Percentiles rank a stretch among this genome's conserved stretches.
phyloP scores from a whole-genome alignment of 2,888 invertebrate species.

The Melanophora roralis region DNA sequence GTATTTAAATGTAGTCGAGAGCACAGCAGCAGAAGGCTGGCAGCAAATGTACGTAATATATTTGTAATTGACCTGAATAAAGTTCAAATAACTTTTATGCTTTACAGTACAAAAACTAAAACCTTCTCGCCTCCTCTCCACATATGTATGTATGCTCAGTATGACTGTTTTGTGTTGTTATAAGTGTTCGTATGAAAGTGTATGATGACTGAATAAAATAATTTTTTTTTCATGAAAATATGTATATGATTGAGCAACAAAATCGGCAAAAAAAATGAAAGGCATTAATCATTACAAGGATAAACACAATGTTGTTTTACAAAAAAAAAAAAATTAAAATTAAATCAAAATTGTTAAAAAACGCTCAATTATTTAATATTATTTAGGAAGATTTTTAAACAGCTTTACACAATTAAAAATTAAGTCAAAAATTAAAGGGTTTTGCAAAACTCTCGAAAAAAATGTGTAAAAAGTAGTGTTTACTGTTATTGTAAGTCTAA shows the following conservation, averaged over 20 bases:
- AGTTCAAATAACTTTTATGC: constrained; percentile 74
- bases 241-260: constrained; percentile 40
- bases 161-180: background rate
- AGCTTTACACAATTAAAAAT: too few species aligned
- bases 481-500: too few species aligned
- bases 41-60: constrained; percentile 69
- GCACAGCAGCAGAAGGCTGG: constrained; percentile 38
- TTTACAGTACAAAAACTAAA: constrained; percentile 40
- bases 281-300: constrained; percentile 57
- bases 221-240: constrained; percentile 11
- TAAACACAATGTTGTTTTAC: constrained; percentile 34
- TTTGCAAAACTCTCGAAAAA: too few species aligned
- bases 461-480: too few species aligned
- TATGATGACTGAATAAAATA: constrained; percentile 22
- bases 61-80: constrained; percentile 77
- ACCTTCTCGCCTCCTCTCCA: constrained; percentile 1
- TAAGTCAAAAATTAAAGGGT: too few species aligned
- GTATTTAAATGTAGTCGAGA: constrained; percentile 25
- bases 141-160: too few species aligned
- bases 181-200: background rate
- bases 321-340: constrained; percentile 8
- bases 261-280: constrained; percentile 45
- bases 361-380: constrained; percentile 3
- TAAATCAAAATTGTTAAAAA: constrained; percentile 1
- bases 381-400: too few species aligned